phyloP scores from a whole-genome alignment of 2,113 vertebrate species.

The Callocephalon fimbriatum region DNA sequence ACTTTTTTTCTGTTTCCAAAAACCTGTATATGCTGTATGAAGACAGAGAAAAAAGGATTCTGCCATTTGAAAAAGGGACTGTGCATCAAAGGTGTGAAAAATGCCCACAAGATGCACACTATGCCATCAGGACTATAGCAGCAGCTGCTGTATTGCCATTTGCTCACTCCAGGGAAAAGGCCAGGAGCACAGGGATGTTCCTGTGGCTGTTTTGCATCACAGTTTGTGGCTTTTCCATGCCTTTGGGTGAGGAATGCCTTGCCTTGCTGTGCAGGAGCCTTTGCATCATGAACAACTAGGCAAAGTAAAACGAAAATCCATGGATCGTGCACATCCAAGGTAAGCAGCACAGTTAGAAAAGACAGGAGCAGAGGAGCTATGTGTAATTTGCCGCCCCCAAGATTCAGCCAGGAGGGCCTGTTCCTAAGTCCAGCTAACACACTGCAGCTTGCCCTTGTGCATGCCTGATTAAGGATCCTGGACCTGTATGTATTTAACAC shows the following conservation, averaged over 20 bases:
- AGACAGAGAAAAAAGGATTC: background rate
- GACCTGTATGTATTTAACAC: background rate
- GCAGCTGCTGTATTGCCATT: background rate
- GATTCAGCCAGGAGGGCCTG: background rate
- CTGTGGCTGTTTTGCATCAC: background rate
- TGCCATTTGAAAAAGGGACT: background rate
- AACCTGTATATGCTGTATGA: background rate
- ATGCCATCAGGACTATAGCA: background rate
- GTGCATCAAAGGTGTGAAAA: background rate
- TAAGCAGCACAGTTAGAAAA: background rate
- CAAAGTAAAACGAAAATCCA: background rate
- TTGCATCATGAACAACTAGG: background rate
- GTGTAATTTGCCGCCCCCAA: rapidly evolving
- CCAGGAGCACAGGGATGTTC: rapidly evolving
- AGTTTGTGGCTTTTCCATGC: background rate
- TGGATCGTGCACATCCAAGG: background rate
- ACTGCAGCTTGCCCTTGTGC: background rate
- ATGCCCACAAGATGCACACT: background rate
- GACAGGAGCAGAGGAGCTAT: background rate
- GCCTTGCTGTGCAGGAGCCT: background rate
- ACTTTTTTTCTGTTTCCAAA: background rate
- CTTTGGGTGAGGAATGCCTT: background rate
- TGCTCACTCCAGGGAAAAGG: background rate
- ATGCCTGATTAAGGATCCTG: background rate
- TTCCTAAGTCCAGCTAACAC: background rate